phyloP scores from a whole-genome alignment of 2,888 invertebrate species.

The Tuta absoluta region DNA sequence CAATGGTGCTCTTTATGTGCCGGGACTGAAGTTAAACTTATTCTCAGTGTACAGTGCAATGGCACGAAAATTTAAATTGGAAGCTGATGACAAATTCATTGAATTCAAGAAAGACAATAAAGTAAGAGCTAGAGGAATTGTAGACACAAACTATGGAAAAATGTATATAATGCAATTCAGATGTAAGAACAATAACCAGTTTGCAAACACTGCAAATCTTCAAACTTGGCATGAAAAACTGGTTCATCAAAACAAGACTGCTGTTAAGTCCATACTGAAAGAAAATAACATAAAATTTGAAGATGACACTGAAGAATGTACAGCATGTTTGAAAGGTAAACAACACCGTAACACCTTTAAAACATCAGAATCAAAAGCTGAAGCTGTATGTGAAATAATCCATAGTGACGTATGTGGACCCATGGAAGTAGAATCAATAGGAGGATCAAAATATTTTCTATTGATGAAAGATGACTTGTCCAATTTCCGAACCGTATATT shows the following conservation, averaged over 20 bases:
- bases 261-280: slow-evolving; percentile 25
- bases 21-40: slow-evolving; percentile 31
- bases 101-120: slow-evolving; percentile 24
- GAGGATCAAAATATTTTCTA: slow-evolving; percentile 33
- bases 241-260: slow-evolving; percentile 29
- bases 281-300: slow-evolving; percentile 24
- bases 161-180: slow-evolving; percentile 24
- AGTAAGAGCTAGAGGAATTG: slow-evolving; percentile 11
- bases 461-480: slow-evolving; percentile 34
- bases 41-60: slow-evolving; percentile 28
- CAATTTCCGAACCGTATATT: slow-evolving; percentile 32
- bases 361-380: not conserved
- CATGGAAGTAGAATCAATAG: slow-evolving; percentile 30
- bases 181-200: not conserved
- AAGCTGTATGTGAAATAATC: slow-evolving; percentile 33
- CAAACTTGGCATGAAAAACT: slow-evolving; percentile 34
- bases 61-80: slow-evolving; percentile 29
- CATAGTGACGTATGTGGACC: slow-evolving; percentile 32
- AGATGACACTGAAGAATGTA: not conserved
- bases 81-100: slow-evolving; percentile 3
- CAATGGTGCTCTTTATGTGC: slow-evolving; percentile 32
- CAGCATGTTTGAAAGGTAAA: slow-evolving; percentile 34
- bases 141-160: not conserved
- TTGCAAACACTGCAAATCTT: slow-evolving; percentile 18
- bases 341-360: slow-evolving; percentile 31